Evolutionary conservation across 2,797 vertebrate species (phyloP), one percentile per base, ranked within the genome.

Genomic region (Falco novaeseelandiae): DNA sequence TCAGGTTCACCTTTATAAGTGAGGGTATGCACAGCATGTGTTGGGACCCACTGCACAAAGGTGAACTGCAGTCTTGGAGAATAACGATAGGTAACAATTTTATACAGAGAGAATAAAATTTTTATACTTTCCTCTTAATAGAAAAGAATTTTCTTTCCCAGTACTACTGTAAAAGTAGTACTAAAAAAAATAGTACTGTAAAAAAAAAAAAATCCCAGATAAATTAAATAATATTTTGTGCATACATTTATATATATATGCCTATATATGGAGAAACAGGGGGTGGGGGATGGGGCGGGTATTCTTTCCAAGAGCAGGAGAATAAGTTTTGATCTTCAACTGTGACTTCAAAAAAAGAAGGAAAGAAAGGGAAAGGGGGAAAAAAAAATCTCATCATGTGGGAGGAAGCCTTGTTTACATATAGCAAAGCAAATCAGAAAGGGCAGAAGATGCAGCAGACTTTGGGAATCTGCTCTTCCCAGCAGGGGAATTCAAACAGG

Each of bases 401-500:
- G 29, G 34, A 80, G 29, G 27, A 77, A 83, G 38, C 5, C 42
- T 70, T 79, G 20, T 85, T 96, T 87, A 77, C 32, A 71, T 48
- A 61, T 5, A 63, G 32, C 9, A 85, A 90, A 87, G 42, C 14
- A 74, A 89, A 94, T 72, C 16, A 67, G 29, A 90, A 92, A 71
- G 54, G 67, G 52, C 40, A 85, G 59, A 46, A 90, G 32, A 6
- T 73, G 27, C 16, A 87, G 19, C 17, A 94, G 52, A 71, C 36
- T 94, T 76, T 34, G 15, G 61, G 57, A 93, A 71, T 85, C 59
- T 83, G 32, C 40, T 94, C 12, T 74, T 94, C 49, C 16, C 61
- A 83, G 52, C 15, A 89, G 52, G 36, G 40, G 52, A 83, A 89
- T 94, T 95, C 83, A 89, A 84, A 84, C 73, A 90, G 44, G 80